Evolutionary conservation across 2,113 vertebrate genomes (phyloP).

Genomic region (Phalacrocorax brasilianus): DNA sequence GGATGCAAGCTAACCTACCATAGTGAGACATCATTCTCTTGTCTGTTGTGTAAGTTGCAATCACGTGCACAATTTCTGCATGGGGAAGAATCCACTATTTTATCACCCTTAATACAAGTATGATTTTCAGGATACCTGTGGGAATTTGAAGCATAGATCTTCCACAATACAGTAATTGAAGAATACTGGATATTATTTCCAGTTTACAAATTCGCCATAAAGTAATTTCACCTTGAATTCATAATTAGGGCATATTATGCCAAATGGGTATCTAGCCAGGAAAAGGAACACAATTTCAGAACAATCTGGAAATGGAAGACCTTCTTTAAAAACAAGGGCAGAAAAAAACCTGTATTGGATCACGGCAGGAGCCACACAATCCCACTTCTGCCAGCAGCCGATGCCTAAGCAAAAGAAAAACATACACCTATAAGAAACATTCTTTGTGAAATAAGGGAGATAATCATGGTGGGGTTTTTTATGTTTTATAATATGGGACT

Average conservation of each 20-base stretch:
- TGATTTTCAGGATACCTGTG: background rate
- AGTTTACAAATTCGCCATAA: background rate
- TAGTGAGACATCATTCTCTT: background rate
- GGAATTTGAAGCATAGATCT: background rate
- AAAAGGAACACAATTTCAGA: background rate
- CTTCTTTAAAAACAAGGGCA: background rate
- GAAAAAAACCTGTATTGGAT: background rate
- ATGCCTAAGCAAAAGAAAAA: background rate
- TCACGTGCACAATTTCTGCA: background rate
- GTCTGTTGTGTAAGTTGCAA: background rate
- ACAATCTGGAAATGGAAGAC: background rate
- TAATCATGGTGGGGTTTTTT: accelerated
- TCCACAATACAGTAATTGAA: background rate
- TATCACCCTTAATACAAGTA: background rate
- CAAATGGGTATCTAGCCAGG: background rate
- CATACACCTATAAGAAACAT: background rate
- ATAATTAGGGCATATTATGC: background rate
- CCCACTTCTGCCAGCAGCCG: background rate
- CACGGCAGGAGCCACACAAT: background rate
- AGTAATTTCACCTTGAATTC: background rate
- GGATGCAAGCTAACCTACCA: background rate
- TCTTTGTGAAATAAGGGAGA: background rate
- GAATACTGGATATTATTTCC: background rate
- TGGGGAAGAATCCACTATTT: background rate
- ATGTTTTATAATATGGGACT: background rate